Evolutionary conservation across 2,797 vertebrate genomes (phyloP).

Genomic region (Arctocebus calabarensis): DNA sequence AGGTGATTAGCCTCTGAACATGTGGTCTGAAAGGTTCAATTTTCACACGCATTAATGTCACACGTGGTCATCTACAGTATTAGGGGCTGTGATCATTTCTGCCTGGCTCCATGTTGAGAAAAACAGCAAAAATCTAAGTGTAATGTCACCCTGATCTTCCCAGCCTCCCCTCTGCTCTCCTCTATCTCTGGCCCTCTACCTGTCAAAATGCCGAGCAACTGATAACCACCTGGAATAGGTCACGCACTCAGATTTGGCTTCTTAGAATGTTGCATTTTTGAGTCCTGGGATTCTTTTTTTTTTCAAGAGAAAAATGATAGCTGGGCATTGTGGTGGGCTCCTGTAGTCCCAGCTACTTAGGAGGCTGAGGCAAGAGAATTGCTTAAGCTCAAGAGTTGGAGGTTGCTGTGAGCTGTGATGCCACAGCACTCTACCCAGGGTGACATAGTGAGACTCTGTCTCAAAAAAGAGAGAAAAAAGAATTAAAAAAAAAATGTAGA

Average conservation of each 20-base stretch:
- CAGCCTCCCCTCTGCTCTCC: not conserved
- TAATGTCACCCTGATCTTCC: not conserved
- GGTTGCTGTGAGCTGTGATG: too few relatives aligned
- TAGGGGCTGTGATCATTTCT: not conserved
- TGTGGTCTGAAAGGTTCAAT: not conserved
- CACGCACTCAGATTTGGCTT: not conserved
- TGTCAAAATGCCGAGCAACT: not conserved
- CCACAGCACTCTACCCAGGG: too few relatives aligned
- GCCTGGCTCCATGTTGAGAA: not conserved
- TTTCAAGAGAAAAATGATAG: not conserved
- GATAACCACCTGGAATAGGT: not conserved
- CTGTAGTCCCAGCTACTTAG: too few relatives aligned
- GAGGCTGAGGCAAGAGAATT: too few relatives aligned
- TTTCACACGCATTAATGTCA: not conserved
- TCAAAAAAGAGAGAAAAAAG: not conserved
- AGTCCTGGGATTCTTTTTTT: not conserved
- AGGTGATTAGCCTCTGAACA: slow-evolving; percentile 37
- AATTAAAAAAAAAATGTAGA: not conserved
- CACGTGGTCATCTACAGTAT: not conserved
- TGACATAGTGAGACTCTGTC: too few relatives aligned
- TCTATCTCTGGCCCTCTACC: not conserved
- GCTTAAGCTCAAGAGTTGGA: too few relatives aligned
- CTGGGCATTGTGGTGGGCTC: too few relatives aligned
- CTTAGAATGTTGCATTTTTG: not conserved
- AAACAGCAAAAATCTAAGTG: slow-evolving; percentile 23